Percentiles rank a stretch among this genome's conserved stretches.
Evolutionary conservation across 2,888 invertebrate genomes (phyloP).

Genomic region (Prostheceraeus crozeri): DNA sequence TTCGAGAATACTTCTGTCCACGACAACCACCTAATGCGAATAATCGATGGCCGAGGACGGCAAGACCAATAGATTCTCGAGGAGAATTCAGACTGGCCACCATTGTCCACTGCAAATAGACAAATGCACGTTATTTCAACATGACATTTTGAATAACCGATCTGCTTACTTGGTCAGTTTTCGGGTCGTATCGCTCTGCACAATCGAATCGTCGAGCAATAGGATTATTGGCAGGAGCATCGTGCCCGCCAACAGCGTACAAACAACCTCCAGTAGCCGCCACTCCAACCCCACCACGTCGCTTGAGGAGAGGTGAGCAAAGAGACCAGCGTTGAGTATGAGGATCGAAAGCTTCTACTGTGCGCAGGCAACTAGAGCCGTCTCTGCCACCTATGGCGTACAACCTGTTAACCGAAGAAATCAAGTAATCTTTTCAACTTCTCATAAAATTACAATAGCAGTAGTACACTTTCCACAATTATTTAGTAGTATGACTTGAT

Average conservation of each 20-base stretch:
- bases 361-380: conserved; percentile 77
- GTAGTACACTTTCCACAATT: neutral
- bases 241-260: conserved; percentile 86
- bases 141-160: no score
- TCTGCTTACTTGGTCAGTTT: conserved; percentile 74
- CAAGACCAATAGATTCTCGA: conserved; percentile 79
- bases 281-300: conserved; percentile 80
- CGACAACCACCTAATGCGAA: conserved; percentile 83
- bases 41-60: conserved; percentile 72
- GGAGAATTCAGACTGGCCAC: conserved; percentile 74
- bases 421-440: neutral
- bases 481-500: no score
- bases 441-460: neutral
- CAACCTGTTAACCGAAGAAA: conserved; percentile 65
- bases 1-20: conserved; percentile 75
- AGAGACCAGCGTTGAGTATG: conserved; percentile 73
- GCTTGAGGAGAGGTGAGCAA: conserved; percentile 76
- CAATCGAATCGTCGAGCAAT: conserved; percentile 75
- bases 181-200: conserved; percentile 71
- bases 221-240: conserved; percentile 79
- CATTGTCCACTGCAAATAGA: conserved; percentile 78
- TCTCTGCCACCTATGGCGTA: conserved; percentile 88
- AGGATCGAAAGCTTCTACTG: conserved; percentile 78
- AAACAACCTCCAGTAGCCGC: conserved; percentile 78
- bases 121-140: no score